phyloP scores from a whole-genome alignment of 2,113 vertebrate genomes.

The Xenus cinereus region DNA sequence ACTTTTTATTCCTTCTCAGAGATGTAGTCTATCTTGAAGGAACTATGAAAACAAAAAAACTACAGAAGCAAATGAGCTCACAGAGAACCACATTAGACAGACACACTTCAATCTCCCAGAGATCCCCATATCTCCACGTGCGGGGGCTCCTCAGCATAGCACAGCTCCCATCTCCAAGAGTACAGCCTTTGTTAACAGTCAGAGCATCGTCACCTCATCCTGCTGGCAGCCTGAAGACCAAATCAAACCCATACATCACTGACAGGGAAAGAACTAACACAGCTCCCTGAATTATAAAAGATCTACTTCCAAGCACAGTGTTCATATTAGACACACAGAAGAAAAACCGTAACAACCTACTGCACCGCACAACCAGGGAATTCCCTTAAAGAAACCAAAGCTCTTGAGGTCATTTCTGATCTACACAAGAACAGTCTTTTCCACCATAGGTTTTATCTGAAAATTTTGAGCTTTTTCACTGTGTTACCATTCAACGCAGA shows the following conservation, averaged over 20 bases:
- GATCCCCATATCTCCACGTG: accelerated
- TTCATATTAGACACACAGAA: not conserved
- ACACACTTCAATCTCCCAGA: not conserved
- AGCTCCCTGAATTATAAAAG: not conserved
- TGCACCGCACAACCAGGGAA: not conserved
- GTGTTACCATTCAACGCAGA: not conserved
- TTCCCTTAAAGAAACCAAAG: not conserved
- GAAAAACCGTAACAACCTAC: not conserved
- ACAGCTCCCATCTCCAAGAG: not conserved
- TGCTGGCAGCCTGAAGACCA: not conserved
- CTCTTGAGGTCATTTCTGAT: not conserved
- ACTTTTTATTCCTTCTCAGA: not conserved
- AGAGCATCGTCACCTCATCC: not conserved
- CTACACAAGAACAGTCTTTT: not conserved
- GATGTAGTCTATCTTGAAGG: not conserved
- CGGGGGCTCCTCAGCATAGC: not conserved
- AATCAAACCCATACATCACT: not conserved
- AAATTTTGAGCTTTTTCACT: not conserved
- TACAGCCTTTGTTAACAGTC: not conserved
- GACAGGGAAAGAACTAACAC: not conserved
- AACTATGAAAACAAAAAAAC: not conserved
- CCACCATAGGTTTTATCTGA: not conserved
- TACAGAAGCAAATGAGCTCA: not conserved
- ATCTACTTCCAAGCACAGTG: not conserved
- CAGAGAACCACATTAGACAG: not conserved